Base-by-base conservation (phyloP, 2,797 vertebrate species). In the Sebastes taczanowskii region DNA sequence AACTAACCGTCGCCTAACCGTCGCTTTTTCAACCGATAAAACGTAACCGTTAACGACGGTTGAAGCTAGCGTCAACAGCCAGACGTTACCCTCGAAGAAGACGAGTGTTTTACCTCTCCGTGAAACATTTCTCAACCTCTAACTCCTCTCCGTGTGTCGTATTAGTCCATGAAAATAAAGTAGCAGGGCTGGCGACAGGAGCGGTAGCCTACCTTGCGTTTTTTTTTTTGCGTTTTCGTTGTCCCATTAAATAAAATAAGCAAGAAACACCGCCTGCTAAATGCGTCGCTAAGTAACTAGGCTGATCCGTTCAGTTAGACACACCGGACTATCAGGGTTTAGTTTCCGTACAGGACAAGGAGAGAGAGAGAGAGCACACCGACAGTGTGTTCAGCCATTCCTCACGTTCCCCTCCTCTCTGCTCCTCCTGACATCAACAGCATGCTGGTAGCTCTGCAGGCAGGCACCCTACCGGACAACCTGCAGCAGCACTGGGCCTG, bases 401-500 rank as follows among this genome's bases (percentile, higher is more conserved):
- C 90, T 92, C 86, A 79, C 92, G 89, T 90, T 86, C 91, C 86
- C 89, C 89, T 89, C 84, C 86, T 82, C 87, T 83, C 82, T 78
- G 82, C 90, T 94, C 89, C 90, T 94, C 89, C 91, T 92, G 86
- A 91, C 91, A 94, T 90, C 88, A 88, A 79, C 89, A 90, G 91
- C 89, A 60, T 81, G 87, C 82, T 86, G 77, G 91, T 83, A 87
- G 91, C 91, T 91, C 91, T 42, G 38, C 38, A 42, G 29, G 20
- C 89, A 86, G 88, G 87, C 93, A 89, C 93, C 93, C 93, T 95
- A 90, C 92, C 87, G 94, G 93, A 94, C 92, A 95, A 92, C 91
- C 91, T 92, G 94, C 93, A 85, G 88, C 92, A 92, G 88, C 92
- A 92, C 89, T 93, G 91, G 93, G 86, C 86, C 86, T 90, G 84